Conservation (phyloP, 2,113 vertebrate genomes). For the Cyphomyrus plagiostoma region DNA sequence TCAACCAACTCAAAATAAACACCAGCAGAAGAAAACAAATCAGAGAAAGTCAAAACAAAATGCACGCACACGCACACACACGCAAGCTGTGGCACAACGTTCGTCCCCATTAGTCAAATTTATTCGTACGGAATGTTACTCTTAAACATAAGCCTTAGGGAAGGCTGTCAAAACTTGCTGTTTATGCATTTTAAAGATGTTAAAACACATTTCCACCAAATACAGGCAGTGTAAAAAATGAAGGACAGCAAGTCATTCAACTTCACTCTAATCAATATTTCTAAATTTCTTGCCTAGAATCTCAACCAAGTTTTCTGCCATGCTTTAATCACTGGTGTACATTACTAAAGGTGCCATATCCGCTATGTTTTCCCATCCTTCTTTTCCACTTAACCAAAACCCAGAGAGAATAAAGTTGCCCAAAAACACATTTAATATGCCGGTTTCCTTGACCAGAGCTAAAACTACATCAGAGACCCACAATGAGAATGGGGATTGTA, state of each 20-base stretch:
- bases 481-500: neutral
- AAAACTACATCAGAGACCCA: neutral
- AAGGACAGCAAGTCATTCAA: neutral
- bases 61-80: neutral
- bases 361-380: neutral
- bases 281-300: neutral
- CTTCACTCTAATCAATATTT: neutral
- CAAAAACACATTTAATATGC: neutral
- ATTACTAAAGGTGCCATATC: neutral
- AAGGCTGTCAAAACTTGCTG: neutral
- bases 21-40: neutral
- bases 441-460: neutral
- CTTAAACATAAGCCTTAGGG: neutral
- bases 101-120: neutral
- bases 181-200: neutral
- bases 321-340: neutral
- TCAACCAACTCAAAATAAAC: neutral
- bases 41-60: neutral
- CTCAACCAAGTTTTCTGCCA: neutral
- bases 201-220: neutral
- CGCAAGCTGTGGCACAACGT: neutral
- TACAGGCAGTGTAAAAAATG: neutral
- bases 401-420: neutral
- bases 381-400: neutral
- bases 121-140: neutral